These are phyloP conservation scores for Bostrychus sinensis DNA, from an alignment of 2,113 vertebrate genomes.

Conservation along the genomic window DNA sequence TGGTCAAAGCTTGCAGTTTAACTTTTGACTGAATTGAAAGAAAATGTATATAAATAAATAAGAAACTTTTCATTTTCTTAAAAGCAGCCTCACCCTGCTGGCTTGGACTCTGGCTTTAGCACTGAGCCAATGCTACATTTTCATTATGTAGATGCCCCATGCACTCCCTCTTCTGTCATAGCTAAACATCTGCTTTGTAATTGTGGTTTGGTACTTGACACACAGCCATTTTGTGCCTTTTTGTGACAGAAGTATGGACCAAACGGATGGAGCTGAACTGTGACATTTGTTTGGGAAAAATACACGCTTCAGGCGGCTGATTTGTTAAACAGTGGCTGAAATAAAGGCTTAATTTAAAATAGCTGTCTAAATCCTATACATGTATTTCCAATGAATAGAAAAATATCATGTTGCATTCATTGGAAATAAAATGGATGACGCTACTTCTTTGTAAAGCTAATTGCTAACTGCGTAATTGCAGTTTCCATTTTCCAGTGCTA, in stretches of 20 bases:
- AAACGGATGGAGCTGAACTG: slow-evolving; percentile 25
- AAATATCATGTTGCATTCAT: slow-evolving; percentile 10
- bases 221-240: slow-evolving; percentile 52
- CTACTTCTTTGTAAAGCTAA: not conserved
- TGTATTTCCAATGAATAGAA: slow-evolving; percentile 14
- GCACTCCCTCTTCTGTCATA: slow-evolving; percentile 18
- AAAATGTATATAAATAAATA: slow-evolving; percentile 17
- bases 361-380: slow-evolving; percentile 39
- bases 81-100: slow-evolving; percentile 39
- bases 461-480: not conserved
- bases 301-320: slow-evolving; percentile 34
- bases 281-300: slow-evolving; percentile 53
- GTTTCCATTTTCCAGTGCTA: not conserved
- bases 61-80: not conserved
- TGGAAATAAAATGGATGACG: not conserved
- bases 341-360: slow-evolving; percentile 26
- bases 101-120: slow-evolving; percentile 30
- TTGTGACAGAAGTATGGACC: slow-evolving; percentile 24
- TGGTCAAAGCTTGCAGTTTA: slow-evolving; percentile 9
- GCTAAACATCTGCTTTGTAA: slow-evolving; percentile 68
- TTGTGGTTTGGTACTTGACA: slow-evolving; percentile 60
- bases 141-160: slow-evolving; percentile 27
- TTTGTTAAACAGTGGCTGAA: slow-evolving; percentile 47
- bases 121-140: not conserved
- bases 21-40: not conserved